Evolutionary conservation across 2,113 vertebrate species (phyloP).

Genomic region (Sebastes fasciatus): DNA sequence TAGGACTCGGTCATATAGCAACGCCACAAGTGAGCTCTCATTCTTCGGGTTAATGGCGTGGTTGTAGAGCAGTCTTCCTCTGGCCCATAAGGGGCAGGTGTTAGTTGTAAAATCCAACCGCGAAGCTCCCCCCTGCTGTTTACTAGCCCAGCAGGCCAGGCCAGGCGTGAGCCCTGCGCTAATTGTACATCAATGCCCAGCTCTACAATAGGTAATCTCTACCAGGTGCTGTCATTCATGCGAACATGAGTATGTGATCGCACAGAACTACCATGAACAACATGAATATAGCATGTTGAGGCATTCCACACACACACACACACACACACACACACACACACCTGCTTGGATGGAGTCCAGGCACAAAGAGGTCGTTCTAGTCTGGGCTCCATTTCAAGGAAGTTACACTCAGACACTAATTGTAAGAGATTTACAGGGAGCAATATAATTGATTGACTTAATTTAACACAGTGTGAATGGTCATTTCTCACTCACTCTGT

Average conservation of each 20-base stretch:
- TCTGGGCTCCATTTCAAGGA: slow-evolving; percentile 30
- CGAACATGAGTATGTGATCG: slow-evolving; percentile 5
- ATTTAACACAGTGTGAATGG: slow-evolving; percentile 53
- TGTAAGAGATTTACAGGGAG: slow-evolving; percentile 67
- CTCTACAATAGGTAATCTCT: slow-evolving; percentile 55
- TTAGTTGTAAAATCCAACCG: slow-evolving; percentile 60
- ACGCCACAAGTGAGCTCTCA: slow-evolving; percentile 14
- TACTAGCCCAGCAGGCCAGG: slow-evolving; percentile 46
- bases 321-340: slow-evolving; percentile 9
- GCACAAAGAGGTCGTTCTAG: slow-evolving; percentile 61
- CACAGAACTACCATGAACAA: background rate
- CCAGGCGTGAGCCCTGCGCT: slow-evolving; percentile 32
- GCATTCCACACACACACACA: slow-evolving; percentile 1
- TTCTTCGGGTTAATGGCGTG: slow-evolving; percentile 44
- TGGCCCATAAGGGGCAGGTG: slow-evolving; percentile 64
- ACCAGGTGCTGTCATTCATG: slow-evolving; percentile 67
- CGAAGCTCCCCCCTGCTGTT: slow-evolving; percentile 67
- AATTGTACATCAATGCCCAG: slow-evolving; percentile 49
- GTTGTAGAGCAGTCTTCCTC: slow-evolving; percentile 41
- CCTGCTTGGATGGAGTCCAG: slow-evolving; percentile 47
- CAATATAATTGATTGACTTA: slow-evolving; percentile 57
- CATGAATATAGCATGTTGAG: slow-evolving; percentile 15
- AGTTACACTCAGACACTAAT: slow-evolving; percentile 50
- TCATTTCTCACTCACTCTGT: slow-evolving; percentile 47
- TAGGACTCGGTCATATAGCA: slow-evolving; percentile 1